A percentile compares a stretch with the other conserved stretches of the same genome.
Evolutionary conservation across 2,888 invertebrate genomes (phyloP).

Genomic region (Erpobdella octoculata): DNA sequence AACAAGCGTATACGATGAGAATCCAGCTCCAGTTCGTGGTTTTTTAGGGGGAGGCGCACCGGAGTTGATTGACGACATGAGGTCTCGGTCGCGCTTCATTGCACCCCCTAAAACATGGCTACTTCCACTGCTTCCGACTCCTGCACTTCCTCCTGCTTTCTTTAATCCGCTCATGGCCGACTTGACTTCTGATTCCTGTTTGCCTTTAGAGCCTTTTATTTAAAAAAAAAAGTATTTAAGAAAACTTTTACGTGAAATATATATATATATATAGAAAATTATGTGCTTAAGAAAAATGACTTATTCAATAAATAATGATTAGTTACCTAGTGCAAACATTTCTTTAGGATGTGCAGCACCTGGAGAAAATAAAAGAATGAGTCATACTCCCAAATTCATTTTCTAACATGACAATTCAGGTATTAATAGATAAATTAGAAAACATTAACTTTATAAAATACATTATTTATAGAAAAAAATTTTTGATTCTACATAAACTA

Average conservation of each 20-base stretch:
- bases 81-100: conserved; percentile 8
- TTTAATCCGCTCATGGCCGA: conserved; percentile 1
- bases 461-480: no score
- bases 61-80: conserved; percentile 36
- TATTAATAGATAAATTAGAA: no score
- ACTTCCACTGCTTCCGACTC: conserved; percentile 4
- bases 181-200: conserved; percentile 24
- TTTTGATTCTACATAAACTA: no score
- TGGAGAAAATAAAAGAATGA: conserved; percentile 26
- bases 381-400: background rate
- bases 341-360: conserved; percentile 48
- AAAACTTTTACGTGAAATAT: background rate
- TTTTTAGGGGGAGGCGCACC: conserved; percentile 47
- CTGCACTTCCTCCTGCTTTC: conserved; percentile 7
- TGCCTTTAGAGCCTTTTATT: conserved; percentile 30
- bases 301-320: conserved; percentile 5
- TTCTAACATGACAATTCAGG: no score
- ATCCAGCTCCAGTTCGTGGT: conserved; percentile 45
- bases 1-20: conserved; percentile 47
- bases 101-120: background rate
- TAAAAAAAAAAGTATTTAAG: background rate
- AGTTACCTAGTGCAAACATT: conserved; percentile 51
- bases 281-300: no score
- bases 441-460: no score
- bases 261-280: background rate